phyloP scores from a whole-genome alignment of 2,113 vertebrate genomes.

The Pelecanoides urinatrix region DNA sequence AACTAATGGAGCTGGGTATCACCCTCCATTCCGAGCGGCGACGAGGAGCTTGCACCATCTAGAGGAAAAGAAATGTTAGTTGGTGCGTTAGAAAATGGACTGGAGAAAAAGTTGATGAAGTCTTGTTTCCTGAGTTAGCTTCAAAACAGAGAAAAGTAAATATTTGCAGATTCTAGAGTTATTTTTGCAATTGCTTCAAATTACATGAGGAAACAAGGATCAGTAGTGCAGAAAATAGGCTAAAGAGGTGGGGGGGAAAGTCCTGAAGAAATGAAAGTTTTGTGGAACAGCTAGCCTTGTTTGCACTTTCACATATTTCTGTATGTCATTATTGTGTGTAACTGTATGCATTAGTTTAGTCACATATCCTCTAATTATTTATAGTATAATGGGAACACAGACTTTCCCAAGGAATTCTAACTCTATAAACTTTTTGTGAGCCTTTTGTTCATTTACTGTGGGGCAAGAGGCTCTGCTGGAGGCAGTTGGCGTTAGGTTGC shows the following conservation, averaged over 20 bases:
- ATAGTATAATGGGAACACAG: neutral
- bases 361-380: neutral
- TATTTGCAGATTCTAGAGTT: neutral
- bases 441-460: neutral
- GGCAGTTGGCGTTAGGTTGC: rapidly evolving
- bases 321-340: neutral
- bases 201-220: neutral
- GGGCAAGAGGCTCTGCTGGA: neutral
- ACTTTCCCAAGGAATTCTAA: neutral
- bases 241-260: neutral
- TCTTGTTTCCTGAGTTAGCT: neutral
- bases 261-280: neutral
- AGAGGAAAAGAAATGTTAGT: neutral
- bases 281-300: neutral
- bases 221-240: neutral
- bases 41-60: neutral
- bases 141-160: neutral
- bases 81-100: neutral
- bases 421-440: neutral
- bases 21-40: neutral
- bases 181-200: neutral
- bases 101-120: rapidly evolving
- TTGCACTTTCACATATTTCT: neutral
- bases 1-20: neutral
- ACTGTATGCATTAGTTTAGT: neutral